These are phyloP conservation scores for Drosophila maculinotata DNA, from an alignment of 2,888 invertebrate species.

Conservation along the genomic window DNA sequence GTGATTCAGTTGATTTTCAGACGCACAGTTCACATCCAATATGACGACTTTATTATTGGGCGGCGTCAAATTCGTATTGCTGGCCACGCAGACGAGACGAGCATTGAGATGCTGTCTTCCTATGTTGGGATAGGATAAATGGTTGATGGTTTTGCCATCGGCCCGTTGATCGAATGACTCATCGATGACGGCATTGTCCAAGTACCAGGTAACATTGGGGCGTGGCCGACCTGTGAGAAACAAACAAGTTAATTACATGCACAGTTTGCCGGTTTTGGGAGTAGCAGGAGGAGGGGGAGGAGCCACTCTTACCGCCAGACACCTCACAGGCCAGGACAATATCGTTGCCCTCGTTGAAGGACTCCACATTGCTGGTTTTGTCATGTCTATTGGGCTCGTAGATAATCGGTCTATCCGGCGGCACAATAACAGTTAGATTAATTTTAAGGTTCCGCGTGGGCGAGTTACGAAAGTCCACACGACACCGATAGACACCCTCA, in stretches of 20 bases:
- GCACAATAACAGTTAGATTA: conserved; percentile 92
- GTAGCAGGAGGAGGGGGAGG: not conserved
- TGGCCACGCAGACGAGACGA: conserved; percentile 93
- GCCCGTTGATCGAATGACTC: conserved; percentile 90
- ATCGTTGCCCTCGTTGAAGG: conserved; percentile 94
- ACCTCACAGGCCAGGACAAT: conserved; percentile 93
- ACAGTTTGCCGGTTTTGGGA: not conserved
- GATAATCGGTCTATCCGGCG: conserved; percentile 92
- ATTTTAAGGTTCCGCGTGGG: conserved; percentile 90
- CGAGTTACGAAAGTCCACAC: conserved; percentile 91
- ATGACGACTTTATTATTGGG: conserved; percentile 92
- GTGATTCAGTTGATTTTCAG: not conserved
- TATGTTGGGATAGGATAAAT: conserved; percentile 91
- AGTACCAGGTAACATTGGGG: conserved; percentile 93
- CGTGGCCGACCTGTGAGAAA: conserved; percentile 88
- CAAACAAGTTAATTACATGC: conserved; percentile 20
- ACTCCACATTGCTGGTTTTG: conserved; percentile 90
- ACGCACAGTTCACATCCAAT: conserved; percentile 95
- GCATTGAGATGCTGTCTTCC: conserved; percentile 93
- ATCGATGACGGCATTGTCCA: conserved; percentile 93
- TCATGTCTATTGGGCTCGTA: conserved; percentile 92
- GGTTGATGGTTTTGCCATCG: conserved; percentile 91
- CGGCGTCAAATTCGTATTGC: conserved; percentile 93
- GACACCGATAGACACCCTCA: conserved; percentile 90
- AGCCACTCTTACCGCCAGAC: conserved; percentile 89